phyloP scores from a whole-genome alignment of 2,888 invertebrate species.

The Rosalia funebris region DNA sequence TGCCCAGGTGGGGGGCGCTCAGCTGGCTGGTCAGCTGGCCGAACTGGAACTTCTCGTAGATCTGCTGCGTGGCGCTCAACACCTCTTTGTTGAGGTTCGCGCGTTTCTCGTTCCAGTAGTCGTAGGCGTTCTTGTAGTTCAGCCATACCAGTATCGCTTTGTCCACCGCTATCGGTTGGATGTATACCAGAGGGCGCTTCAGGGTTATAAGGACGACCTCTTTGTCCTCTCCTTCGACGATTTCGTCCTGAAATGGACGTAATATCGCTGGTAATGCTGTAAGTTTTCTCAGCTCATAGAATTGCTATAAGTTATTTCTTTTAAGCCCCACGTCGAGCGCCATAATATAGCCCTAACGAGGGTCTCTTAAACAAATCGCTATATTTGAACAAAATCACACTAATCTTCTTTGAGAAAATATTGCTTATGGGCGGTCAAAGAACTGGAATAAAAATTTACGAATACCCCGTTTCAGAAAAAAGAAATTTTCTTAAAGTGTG shows the following conservation, averaged over 20 bases:
- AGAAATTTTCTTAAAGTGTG: too few relatives aligned
- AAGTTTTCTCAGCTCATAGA: too few relatives aligned
- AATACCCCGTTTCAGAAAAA: too few relatives aligned
- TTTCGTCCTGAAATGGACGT: slow-evolving; percentile 84
- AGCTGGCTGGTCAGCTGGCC: slow-evolving; percentile 83
- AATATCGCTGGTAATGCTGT: too few relatives aligned
- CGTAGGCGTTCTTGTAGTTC: slow-evolving; percentile 99
- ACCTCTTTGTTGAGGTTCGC: slow-evolving; percentile 91
- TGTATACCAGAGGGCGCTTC: slow-evolving; percentile 92
- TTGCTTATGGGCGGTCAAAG: too few relatives aligned
- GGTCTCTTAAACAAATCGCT: too few relatives aligned
- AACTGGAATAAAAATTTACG: too few relatives aligned
- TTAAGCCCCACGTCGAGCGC: too few relatives aligned
- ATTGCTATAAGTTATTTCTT: too few relatives aligned
- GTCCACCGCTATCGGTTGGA: slow-evolving; percentile 97
- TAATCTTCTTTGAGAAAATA: too few relatives aligned
- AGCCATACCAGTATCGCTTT: slow-evolving; percentile 98
- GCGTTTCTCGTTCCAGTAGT: slow-evolving; percentile 98
- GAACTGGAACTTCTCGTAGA: slow-evolving; percentile 79
- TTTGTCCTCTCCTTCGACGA: slow-evolving; percentile 82
- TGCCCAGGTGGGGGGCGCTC: slow-evolving; percentile 83
- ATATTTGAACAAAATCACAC: too few relatives aligned
- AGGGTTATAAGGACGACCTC: slow-evolving; percentile 91
- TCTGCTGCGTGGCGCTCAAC: slow-evolving; percentile 74
- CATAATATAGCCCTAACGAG: too few relatives aligned